phyloP scores from a whole-genome alignment of 2,797 vertebrate species.

The Esox lucius region DNA sequence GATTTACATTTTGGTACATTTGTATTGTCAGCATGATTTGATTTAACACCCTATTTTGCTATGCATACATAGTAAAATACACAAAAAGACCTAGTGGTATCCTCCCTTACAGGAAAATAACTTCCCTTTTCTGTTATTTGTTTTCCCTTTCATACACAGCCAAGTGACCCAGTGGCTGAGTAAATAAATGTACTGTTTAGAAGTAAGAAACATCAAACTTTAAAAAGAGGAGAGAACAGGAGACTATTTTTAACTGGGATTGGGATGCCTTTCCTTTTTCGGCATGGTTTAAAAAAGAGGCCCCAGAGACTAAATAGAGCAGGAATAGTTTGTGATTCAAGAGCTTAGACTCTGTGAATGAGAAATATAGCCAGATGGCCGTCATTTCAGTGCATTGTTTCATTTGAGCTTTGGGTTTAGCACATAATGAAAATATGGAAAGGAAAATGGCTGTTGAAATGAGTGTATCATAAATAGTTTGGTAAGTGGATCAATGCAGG shows the following conservation, averaged over 20 bases:
- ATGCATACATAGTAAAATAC: not conserved
- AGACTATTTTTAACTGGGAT: constrained; percentile 73
- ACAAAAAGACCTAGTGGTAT: not conserved
- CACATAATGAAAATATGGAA: not conserved
- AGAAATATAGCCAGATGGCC: constrained; percentile 23
- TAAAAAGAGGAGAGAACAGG: constrained; percentile 63
- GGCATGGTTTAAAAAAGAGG: constrained; percentile 66
- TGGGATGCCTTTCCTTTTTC: constrained; percentile 83
- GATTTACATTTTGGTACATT: no score
- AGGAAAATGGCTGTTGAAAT: constrained; percentile 8
- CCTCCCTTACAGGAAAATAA: constrained; percentile 14
- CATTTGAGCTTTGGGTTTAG: constrained; percentile 7
- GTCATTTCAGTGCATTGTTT: constrained; percentile 5
- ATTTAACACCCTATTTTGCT: not conserved
- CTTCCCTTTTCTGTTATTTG: constrained; percentile 23
- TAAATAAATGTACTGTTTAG: constrained; percentile 56
- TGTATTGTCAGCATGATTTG: not conserved
- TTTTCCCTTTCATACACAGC: constrained; percentile 39
- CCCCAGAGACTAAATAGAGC: constrained; percentile 52
- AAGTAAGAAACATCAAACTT: constrained; percentile 60
- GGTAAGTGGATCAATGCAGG: constrained; percentile 11
- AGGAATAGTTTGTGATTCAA: constrained; percentile 60
- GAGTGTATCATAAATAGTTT: not conserved
- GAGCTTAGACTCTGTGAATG: constrained; percentile 41
- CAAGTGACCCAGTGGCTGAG: constrained; percentile 32